phyloP scores from a whole-genome alignment of 2,888 invertebrate species.

The Cantharis rufa region DNA sequence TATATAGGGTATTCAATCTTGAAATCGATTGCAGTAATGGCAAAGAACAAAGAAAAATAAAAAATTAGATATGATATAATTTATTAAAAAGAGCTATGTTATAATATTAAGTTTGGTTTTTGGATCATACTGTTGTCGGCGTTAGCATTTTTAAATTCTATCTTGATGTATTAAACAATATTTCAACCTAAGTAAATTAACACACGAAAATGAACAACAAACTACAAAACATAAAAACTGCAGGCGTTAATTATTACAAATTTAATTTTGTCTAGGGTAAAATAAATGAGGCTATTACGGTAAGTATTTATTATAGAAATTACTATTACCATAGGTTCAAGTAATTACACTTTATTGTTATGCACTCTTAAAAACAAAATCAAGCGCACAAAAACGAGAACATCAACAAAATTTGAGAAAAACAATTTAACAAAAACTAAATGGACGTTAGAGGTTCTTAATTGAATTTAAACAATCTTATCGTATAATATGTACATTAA shows the following conservation, averaged over 20 bases:
- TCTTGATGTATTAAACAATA: not conserved
- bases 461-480: not conserved
- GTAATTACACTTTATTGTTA: constrained; percentile 19
- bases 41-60: not conserved
- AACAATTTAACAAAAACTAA: not conserved
- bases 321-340: constrained; percentile 5
- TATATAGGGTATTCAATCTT: not conserved
- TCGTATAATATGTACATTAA: not conserved
- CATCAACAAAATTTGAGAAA: constrained; percentile 18
- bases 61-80: not conserved
- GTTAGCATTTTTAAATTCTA: not conserved
- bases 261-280: not conserved
- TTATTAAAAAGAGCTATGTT: not conserved
- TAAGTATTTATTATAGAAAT: constrained; percentile 1
- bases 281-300: not conserved
- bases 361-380: constrained; percentile 11
- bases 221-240: not conserved
- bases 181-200: not conserved
- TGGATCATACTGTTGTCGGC: not conserved
- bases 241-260: not conserved
- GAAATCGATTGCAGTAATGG: not conserved
- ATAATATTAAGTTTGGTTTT: not conserved
- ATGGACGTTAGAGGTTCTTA: not conserved
- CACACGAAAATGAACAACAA: not conserved
- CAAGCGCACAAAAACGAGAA: constrained; percentile 20